Evolutionary conservation across 2,888 invertebrate genomes (phyloP), one percentile per base, ranked within the genome.

Genomic region (Tenthredo notha): DNA sequence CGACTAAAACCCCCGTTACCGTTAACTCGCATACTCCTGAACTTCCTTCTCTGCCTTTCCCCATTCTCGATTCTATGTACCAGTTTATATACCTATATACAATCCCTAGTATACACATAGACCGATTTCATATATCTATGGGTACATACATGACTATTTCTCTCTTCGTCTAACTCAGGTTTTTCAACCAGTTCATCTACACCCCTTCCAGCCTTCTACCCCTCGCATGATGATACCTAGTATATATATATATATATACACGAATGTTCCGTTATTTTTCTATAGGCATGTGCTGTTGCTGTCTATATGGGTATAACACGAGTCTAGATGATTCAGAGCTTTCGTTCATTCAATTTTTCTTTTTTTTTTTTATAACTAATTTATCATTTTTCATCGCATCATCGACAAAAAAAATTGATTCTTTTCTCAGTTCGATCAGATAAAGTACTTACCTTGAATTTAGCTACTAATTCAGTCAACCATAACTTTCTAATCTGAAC

Each of bases 1-100:
- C 80, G 80, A 80, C 80, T 61, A 80, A 80, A 61, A 80, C 80
- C 80, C 80, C 80, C 40, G 58, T 80, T 58, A 58, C 80, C 80
- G 80, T 80, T 80, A 80, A 21, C 77, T 77, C 77, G 50, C 77
- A 54, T 50, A 77, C 72, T 74, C 72, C 72, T 74, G 21, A 40
- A 43, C 29, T 54, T 77, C 54, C 29, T 47, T 21, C 40, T 29
- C 77, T 72, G 50, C 84, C 82, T 85, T 54, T 84, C 78, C 70
- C 50, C 84, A 29, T 86, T 84, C 85, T 84, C 72, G 47, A 15
- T 47, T 85, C 50, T 82, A 74, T 83, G 29, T 47, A 43, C 50
- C 54, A 61, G 67, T 54, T 54, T 10, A 29, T 85, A 47, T 84
- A 84, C 84, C 85, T 33, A 33, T n/a, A n/a, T n/a, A 2, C 33